A percentile compares a stretch with the other conserved stretches of the same genome.
Evolutionary conservation across 2,797 vertebrate species (phyloP).

Genomic region (Erithacus rubecula): DNA sequence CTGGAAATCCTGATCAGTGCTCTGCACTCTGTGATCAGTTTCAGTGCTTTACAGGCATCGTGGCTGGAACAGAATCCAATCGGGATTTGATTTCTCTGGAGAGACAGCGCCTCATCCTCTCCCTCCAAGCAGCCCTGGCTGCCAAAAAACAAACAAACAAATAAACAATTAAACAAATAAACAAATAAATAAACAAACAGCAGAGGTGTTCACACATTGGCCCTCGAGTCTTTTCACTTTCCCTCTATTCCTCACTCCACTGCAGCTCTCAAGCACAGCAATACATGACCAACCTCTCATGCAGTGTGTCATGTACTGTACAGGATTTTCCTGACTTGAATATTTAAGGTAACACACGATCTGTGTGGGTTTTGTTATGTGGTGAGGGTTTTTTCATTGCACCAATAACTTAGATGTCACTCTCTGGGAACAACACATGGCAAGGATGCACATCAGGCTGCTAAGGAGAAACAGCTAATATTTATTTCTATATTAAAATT

Average conservation of each 20-base stretch:
- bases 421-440: neutral
- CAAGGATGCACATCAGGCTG: neutral
- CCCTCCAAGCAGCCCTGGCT: neutral
- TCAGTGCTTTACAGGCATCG: neutral
- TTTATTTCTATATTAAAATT: neutral
- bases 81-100: neutral
- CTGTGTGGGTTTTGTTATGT: neutral
- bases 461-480: neutral
- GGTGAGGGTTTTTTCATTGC: neutral
- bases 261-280: neutral
- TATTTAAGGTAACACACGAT: neutral
- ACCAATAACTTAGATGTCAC: neutral
- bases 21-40: neutral
- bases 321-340: neutral
- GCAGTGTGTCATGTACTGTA: rapidly evolving
- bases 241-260: neutral
- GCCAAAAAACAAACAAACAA: too few species aligned
- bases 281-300: neutral
- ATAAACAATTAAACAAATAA: neutral
- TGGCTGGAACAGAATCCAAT: neutral
- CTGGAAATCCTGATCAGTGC: neutral
- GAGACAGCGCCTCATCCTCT: neutral
- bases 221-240: neutral
- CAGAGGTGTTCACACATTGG: neutral
- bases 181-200: neutral